Conservation (phyloP, 2,888 invertebrate species). For the Spodoptera littoralis region DNA sequence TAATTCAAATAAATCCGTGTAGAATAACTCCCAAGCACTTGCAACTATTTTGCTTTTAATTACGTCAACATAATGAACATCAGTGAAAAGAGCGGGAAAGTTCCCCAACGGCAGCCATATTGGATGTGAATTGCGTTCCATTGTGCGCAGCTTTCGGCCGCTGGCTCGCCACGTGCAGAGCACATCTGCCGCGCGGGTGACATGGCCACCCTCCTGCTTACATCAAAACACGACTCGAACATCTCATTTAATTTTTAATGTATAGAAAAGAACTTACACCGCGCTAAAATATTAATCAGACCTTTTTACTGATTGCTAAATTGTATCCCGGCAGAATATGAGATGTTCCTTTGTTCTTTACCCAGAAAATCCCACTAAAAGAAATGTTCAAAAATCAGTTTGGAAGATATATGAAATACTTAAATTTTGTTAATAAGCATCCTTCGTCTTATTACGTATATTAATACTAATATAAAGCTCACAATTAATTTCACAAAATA, state of each 20-base stretch:
- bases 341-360: constrained; percentile 29
- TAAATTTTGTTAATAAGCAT: constrained; percentile 12
- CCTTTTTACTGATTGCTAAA: constrained; percentile 1
- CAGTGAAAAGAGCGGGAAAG: constrained; percentile 83
- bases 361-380: not conserved
- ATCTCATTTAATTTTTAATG: constrained; percentile 32
- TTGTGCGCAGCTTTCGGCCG: constrained; percentile 78
- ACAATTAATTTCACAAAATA: constrained; percentile 56
- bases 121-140: constrained; percentile 78
- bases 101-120: constrained; percentile 78
- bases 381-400: constrained; percentile 4
- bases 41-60: constrained; percentile 47
- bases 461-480: constrained; percentile 28
- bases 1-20: no score
- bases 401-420: not conserved
- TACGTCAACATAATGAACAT: constrained; percentile 60
- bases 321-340: constrained; percentile 2
- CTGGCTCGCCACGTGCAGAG: constrained; percentile 74
- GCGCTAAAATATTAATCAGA: constrained; percentile 7
- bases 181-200: constrained; percentile 77
- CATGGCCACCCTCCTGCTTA: constrained; percentile 68
- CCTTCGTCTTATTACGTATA: constrained; percentile 22
- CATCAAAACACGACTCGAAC: constrained; percentile 53
- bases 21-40: constrained; percentile 12
- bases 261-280: constrained; percentile 21